A percentile compares a stretch with the other conserved stretches of the same genome.
phyloP scores from a whole-genome alignment of 2,888 invertebrate species.

The Andrena minutula region DNA sequence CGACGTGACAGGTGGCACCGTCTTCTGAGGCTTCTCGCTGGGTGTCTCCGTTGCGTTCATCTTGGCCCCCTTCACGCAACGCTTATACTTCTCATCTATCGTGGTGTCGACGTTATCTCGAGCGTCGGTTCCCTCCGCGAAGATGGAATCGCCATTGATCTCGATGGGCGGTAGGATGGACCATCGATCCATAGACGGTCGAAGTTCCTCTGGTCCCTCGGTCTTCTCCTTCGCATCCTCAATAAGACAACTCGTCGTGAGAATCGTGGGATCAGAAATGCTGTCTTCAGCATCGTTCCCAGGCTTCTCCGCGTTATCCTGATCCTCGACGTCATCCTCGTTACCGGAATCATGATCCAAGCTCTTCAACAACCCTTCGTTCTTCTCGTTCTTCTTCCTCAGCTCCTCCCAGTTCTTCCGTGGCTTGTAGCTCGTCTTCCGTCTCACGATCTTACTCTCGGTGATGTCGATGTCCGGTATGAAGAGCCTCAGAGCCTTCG shows the following conservation, averaged over 20 bases:
- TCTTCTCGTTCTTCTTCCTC: conserved; percentile 81
- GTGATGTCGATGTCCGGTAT: conserved; percentile 85
- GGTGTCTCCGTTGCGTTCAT: conserved; percentile 28
- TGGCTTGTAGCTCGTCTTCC: conserved; percentile 84
- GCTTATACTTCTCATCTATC: conserved; percentile 82
- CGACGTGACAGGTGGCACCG: neutral
- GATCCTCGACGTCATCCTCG: conserved; percentile 78
- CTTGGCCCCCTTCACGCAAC: conserved; percentile 79
- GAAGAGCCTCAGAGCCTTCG: conserved; percentile 85
- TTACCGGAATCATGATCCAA: conserved; percentile 81
- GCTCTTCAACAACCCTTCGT: conserved; percentile 80
- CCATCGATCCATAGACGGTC: conserved; percentile 39
- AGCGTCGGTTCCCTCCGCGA: conserved; percentile 37
- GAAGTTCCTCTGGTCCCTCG: neutral
- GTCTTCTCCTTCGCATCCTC: conserved; percentile 30
- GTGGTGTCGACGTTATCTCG: conserved; percentile 73
- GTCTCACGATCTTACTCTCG: conserved; percentile 80
- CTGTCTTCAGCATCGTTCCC: conserved; percentile 24
- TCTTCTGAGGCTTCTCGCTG: conserved; percentile 28
- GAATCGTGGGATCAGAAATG: neutral
- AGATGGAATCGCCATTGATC: conserved; percentile 60
- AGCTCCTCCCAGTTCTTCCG: conserved; percentile 84
- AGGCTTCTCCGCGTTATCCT: conserved; percentile 38
- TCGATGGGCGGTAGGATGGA: conserved; percentile 41
- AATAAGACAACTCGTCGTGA: conserved; percentile 13